These are phyloP conservation scores for Drosophila limbata DNA, from an alignment of 2,888 invertebrate genomes.

Conservation along the genomic window DNA sequence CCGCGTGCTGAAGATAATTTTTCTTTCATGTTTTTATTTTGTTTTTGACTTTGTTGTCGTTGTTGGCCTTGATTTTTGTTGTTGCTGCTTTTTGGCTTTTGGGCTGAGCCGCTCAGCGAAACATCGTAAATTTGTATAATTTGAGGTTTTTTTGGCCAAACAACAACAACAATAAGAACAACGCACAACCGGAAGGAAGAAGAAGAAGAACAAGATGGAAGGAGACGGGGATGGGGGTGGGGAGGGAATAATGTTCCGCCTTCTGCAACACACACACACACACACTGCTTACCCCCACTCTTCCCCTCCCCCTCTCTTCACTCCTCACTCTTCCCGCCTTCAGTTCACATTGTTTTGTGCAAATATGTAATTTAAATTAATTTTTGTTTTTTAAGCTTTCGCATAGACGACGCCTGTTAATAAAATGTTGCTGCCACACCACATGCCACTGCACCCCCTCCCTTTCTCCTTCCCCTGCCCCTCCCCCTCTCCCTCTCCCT, in stretches of 20 bases:
- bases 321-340: slow-evolving; percentile 2
- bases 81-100: slow-evolving; percentile 52
- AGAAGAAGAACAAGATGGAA: background rate
- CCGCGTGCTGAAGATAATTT: too few relatives aligned
- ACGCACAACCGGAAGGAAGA: slow-evolving; percentile 15
- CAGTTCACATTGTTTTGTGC: slow-evolving; percentile 68
- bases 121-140: slow-evolving; percentile 78
- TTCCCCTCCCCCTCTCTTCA: too few relatives aligned
- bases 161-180: slow-evolving; percentile 35
- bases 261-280: background rate
- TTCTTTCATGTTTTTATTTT: background rate
- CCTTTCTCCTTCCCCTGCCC: too few relatives aligned
- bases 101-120: slow-evolving; percentile 50
- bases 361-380: slow-evolving; percentile 80
- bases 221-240: background rate
- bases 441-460: background rate
- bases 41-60: slow-evolving; percentile 9
- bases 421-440: slow-evolving; percentile 61
- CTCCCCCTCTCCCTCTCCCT: background rate
- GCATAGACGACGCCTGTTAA: slow-evolving; percentile 74
- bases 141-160: slow-evolving; percentile 67
- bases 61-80: slow-evolving; percentile 33
- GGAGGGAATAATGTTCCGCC: background rate
- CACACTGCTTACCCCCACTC: background rate
- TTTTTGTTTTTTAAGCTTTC: slow-evolving; percentile 78